Evolutionary conservation across 2,888 invertebrate species (phyloP), one percentile per base, ranked within the genome.

Genomic region (Osedax frankpressi): DNA sequence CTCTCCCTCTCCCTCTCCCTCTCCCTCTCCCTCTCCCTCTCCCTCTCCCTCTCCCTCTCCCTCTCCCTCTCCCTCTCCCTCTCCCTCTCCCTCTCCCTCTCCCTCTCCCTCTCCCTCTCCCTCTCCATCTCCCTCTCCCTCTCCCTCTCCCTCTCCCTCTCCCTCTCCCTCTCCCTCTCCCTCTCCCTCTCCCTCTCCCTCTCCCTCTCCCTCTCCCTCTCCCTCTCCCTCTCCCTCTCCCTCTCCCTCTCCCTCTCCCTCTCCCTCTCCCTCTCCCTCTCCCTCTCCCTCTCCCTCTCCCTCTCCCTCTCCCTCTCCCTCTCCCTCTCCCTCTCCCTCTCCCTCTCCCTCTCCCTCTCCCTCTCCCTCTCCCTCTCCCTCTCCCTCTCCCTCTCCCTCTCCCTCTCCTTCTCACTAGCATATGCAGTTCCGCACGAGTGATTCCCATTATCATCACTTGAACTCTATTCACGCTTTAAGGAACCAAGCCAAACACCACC

Each of bases 231-330:
- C 19, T 14, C 1, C 28, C 65, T 65, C 65, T 65, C 65, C 28
- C 65, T 65, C 65, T 65, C 65, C 28, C 65, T 65, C 65, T 65
- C 65, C 28, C 65, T 65, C 65, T 65, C 65, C 28, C 2, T 0
- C 65, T 14, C 24, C 27, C 65, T 14, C 65, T 6, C 65, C 11
- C 65, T 2, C 2, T 14, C 65, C 14, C 65, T 14, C 65, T 6
- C 24, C 11, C 25, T 14, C 25, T 11, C 25, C 2, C 14, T 6
- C 63, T 25, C 63, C 1, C 63, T 2, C 3, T 25, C 62, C 25
- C 62, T 62, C 62, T 62, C 62, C 25, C 62, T 62, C 63, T 25
- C 3, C 6, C 63, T 6, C 1, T 3, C 63, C 3, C 63, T 3
- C 63, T 3, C 6, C 26, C 63, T 3, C 26, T 2, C 63, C 6